These are phyloP conservation scores for Thymelicus sylvestris DNA, from an alignment of 2,888 invertebrate genomes.

Conservation along the genomic window DNA sequence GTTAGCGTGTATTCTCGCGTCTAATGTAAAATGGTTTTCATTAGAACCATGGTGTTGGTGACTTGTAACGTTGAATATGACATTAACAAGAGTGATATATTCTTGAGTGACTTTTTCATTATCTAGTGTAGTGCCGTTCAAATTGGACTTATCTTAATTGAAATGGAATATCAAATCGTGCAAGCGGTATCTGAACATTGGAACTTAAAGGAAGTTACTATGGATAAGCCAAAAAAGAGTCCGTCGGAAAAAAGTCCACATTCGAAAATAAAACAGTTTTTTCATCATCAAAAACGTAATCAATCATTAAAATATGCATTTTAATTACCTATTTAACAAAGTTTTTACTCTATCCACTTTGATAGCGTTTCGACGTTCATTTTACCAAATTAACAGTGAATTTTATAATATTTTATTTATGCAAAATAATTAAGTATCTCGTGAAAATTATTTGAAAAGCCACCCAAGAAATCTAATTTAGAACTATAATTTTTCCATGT, in stretches of 20 bases:
- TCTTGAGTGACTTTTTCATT: constrained; percentile 2
- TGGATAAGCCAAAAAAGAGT: constrained; percentile 57
- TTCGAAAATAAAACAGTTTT: constrained; percentile 55
- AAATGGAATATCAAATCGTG: constrained; percentile 47
- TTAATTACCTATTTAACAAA: no score
- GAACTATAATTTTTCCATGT: no score
- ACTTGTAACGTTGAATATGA: neutral
- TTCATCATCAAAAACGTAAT: constrained; percentile 45
- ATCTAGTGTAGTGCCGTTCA: constrained; percentile 21
- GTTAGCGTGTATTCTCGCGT: neutral
- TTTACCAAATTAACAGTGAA: no score
- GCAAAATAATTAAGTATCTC: no score
- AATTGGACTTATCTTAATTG: constrained; percentile 16
- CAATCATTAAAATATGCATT: neutral
- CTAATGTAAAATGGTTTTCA: neutral
- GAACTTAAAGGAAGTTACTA: constrained; percentile 17
- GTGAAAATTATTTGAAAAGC: no score
- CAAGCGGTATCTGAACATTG: constrained; percentile 35
- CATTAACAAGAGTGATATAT: neutral
- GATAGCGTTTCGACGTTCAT: no score
- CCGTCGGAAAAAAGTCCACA: constrained; percentile 60
- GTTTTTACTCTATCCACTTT: no score
- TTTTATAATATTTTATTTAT: no score
- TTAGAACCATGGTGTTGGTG: neutral
- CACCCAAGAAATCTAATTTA: no score